Conservation (phyloP, 2,888 invertebrate species). For the Perdita meconis region DNA sequence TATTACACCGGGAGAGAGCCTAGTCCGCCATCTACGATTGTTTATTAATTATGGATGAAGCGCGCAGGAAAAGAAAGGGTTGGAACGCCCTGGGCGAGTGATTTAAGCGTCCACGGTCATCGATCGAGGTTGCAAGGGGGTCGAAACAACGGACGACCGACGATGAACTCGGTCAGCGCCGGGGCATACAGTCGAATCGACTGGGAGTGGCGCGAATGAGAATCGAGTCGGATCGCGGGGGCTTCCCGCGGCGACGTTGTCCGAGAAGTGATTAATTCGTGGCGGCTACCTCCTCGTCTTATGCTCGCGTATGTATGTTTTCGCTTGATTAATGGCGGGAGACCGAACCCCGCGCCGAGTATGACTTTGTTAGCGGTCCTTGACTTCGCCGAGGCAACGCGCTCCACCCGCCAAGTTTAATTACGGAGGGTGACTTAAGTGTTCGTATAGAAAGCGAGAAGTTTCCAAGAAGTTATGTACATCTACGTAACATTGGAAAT, state of each 20-base stretch:
- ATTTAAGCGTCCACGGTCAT: constrained; percentile 61
- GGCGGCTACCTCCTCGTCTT: background rate
- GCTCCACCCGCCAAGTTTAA: no score
- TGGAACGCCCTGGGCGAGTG: constrained; percentile 29
- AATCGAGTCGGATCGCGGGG: constrained; percentile 23
- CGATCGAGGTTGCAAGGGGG: constrained; percentile 45
- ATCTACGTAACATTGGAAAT: no score
- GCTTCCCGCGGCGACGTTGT: constrained; percentile 11
- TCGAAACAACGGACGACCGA: constrained; percentile 1
- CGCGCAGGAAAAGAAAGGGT: constrained; percentile 16
- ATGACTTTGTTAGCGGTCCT: background rate
- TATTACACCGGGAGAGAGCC: constrained; percentile 48
- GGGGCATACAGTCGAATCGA: constrained; percentile 16
- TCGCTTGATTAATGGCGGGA: no score
- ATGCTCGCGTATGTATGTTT: background rate
- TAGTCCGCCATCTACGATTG: constrained; percentile 48
- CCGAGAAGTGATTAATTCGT: constrained; percentile 12
- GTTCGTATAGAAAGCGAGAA: no score
- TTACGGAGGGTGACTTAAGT: no score
- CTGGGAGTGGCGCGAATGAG: constrained; percentile 20
- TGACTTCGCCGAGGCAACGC: background rate
- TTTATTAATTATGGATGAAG: constrained; percentile 69
- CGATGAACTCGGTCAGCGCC: constrained; percentile 29
- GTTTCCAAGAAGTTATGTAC: no score
- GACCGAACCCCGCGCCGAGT: background rate